Conservation (phyloP, 2,113 vertebrate species). For the Larimichthys polyactis region DNA sequence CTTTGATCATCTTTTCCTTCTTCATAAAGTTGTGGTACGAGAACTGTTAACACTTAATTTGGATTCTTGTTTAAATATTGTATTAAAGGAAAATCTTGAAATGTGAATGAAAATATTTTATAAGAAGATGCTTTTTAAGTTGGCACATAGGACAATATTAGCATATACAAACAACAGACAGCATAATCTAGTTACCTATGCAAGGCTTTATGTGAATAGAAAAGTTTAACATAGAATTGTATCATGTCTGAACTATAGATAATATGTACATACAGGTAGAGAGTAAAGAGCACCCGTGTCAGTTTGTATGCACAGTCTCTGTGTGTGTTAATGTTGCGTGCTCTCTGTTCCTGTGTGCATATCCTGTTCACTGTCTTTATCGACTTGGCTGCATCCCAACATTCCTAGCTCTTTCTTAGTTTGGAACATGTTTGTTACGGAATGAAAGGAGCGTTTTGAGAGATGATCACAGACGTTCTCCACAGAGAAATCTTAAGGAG, state of each 20-base stretch:
- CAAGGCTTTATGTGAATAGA: background rate
- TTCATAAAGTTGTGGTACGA: slow-evolving; percentile 2
- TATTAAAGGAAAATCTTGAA: background rate
- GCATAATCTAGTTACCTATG: background rate
- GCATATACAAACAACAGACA: background rate
- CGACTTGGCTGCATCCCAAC: slow-evolving; percentile 30
- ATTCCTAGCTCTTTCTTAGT: slow-evolving; percentile 51
- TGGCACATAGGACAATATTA: background rate
- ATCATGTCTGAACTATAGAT: background rate
- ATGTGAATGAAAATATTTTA: background rate
- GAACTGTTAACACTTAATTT: background rate
- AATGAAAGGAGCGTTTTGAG: slow-evolving; percentile 66
- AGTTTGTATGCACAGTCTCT: background rate
- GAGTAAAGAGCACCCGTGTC: background rate
- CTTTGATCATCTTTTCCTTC: background rate
- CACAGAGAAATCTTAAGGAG: slow-evolving; percentile 69
- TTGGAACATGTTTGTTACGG: slow-evolving; percentile 60
- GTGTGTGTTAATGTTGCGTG: slow-evolving; percentile 6
- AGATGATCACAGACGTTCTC: slow-evolving; percentile 65
- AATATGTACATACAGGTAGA: background rate
- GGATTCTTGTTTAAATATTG: background rate
- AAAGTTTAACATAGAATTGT: background rate
- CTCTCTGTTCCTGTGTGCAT: slow-evolving; percentile 8
- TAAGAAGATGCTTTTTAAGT: background rate
- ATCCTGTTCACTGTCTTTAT: slow-evolving; percentile 28